Base-by-base conservation (phyloP, 2,888 invertebrate species). In the Diaperis boleti region DNA sequence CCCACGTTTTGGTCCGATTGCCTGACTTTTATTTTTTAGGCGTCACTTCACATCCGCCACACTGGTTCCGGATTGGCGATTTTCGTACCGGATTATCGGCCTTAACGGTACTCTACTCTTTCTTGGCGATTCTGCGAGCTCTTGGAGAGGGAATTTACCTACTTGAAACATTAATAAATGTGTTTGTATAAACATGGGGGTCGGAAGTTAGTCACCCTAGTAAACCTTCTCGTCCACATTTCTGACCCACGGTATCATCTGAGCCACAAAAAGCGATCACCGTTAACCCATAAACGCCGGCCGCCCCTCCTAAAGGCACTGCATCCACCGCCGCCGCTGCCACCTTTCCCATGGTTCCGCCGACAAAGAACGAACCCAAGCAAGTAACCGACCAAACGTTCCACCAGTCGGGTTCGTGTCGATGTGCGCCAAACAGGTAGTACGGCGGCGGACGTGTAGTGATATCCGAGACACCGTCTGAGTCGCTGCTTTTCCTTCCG, bases 361-460 rank as follows among this genome's bases (percentile, higher is more conserved):
- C 54, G 42, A 41, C 54, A 42, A 42, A 59, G 47, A 59, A 39
- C 47, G 13, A 15, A 41, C 22, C 52, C 37, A 33, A 26, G 33
- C 33, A 4, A 33, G 2, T 11, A 33, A 52, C 26, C 55, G 31
- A 42, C 42, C 55, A 29, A 18, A 22, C 22, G 17, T 14, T 37
- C 59, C 49, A 31, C 59, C 45, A 42, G 67, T 71, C 73, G 72
- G 71, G 72, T 73, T 73, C 70, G 72, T 69, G 69, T 72, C 72
- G 71, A 74, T 69, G 69, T 73, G 67, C 67, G 68, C 66, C 64
- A 66, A 73, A 74, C 73, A 74, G 74, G 74, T 74, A 72, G 74
- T 72, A 71, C 14, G 31, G 47, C 31, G 22, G 70, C 64, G 45
- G 62, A 20, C 56, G 54, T 41, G 26, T 61, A 45, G 61, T 47